Evolutionary conservation across 2,113 vertebrate species (phyloP).

Genomic region (Pachypanchax playfairii): DNA sequence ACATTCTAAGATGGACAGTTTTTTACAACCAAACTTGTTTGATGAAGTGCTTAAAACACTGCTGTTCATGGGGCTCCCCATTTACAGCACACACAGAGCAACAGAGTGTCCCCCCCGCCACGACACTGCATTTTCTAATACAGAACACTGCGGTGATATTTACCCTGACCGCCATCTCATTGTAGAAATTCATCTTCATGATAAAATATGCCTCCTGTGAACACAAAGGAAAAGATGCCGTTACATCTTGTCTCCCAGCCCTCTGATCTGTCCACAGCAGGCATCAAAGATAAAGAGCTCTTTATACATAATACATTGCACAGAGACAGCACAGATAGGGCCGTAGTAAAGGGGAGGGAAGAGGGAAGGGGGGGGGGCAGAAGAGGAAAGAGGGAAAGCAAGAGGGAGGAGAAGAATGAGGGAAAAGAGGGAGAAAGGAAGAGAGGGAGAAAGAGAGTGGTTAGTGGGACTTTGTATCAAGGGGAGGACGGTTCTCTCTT

Average conservation of each 20-base stretch:
- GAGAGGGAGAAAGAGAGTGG: conserved; percentile 71
- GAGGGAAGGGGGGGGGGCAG: conserved; percentile 57
- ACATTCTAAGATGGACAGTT: neutral
- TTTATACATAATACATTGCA: conserved; percentile 99
- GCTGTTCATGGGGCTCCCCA: conserved; percentile 33
- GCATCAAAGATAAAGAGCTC: conserved; percentile 92
- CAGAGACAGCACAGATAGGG: conserved; percentile 74
- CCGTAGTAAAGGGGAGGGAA: conserved; percentile 57
- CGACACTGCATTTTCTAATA: conserved; percentile 86
- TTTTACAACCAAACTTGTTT: conserved; percentile 13
- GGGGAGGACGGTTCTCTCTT: conserved; percentile 86
- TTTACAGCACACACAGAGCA: conserved; percentile 40
- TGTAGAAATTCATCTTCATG: conserved; percentile 99
- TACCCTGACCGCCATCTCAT: conserved; percentile 98
- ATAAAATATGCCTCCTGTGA: conserved; percentile 94
- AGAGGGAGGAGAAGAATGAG: conserved; percentile 38
- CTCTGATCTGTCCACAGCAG: conserved; percentile 89
- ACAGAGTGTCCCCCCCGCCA: conserved; percentile 46
- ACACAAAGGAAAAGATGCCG: conserved; percentile 84
- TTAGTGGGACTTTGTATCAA: conserved; percentile 86
- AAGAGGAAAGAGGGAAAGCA: conserved; percentile 77
- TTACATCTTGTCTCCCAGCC: conserved; percentile 86
- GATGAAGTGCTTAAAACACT: conserved; percentile 26
- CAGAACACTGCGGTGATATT: conserved; percentile 92
- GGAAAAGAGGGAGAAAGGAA: conserved; percentile 71